Evolutionary conservation across 1,140 invertebrate genomes (phyloP), one percentile per base, ranked within the genome.

Genomic region (Latrodectus geometricus): DNA sequence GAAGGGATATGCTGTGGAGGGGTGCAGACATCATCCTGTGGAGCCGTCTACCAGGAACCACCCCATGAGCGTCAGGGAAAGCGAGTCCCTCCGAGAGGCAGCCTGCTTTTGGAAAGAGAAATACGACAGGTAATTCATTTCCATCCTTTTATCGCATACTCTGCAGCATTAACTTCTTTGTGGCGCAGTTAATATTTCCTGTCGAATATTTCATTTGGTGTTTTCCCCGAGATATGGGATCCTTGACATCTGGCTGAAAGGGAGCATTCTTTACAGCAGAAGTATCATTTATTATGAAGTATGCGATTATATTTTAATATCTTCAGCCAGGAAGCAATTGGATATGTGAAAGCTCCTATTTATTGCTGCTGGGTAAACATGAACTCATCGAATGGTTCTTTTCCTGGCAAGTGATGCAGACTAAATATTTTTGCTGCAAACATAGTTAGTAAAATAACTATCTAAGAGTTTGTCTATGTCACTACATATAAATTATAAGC

Each of bases 11-110:
- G 7, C 82, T 0, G 74, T 56, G 4, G 82, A 85, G n/a, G 69
- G 21, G 50, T 85, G 82, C 65, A 50, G 82, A 61, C 82, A 85
- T 48, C 66, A 85, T 48, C 82, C 82, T 35, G 61, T 85, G 93
- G 92, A 87, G 94, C 92, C 8, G 94, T 94, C 94, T 20, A 23
- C 15, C 94, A 94, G 83, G 95, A 97, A 88, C 93, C 95, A 89
- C 95, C 96, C 66, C 96, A 97, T 92, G 96, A 96, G 88, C 97
- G 97, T 92, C 95, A 97, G 91, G 94, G 96, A 81, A 97, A 98
- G 91, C 97, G 82, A 85, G 56, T 77, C 82, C 12, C 74, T 85
- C 50, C 21, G 82, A 48, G 82, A 85, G n/a, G 82, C 82, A 9
- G 82, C 82, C 7, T 85, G 82, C 21, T 85, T 85, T 21, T 85